phyloP scores from a whole-genome alignment of 2,797 vertebrate genomes.

The Malacoraja senta region DNA sequence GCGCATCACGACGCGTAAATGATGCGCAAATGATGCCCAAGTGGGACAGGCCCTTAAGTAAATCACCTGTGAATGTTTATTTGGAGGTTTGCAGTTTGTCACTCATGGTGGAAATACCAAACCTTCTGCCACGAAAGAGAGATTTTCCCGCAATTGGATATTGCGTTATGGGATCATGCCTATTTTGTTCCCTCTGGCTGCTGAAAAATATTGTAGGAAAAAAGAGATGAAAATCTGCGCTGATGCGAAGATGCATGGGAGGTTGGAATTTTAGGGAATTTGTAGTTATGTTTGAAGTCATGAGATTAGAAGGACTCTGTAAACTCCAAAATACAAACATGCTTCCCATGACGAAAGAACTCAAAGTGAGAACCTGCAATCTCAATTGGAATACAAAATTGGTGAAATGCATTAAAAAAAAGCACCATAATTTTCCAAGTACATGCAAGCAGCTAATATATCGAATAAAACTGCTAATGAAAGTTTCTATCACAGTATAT shows the following conservation, averaged over 20 bases:
- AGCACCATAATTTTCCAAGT: neutral
- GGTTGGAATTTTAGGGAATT: neutral
- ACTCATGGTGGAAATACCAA: too few species aligned
- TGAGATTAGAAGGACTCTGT: neutral
- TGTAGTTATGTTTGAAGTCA: neutral
- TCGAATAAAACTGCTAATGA: neutral
- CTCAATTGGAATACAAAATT: too few species aligned
- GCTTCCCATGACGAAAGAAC: neutral
- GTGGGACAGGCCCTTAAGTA: too few species aligned
- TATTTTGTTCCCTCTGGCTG: neutral
- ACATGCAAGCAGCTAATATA: neutral
- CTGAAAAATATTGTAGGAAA: neutral
- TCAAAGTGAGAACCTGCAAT: too few species aligned
- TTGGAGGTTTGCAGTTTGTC: too few species aligned
- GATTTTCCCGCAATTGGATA: too few species aligned
- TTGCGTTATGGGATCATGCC: too few species aligned
- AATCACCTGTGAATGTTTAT: too few species aligned
- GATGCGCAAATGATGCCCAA: too few species aligned
- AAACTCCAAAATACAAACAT: neutral
- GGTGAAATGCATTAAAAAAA: too few species aligned
- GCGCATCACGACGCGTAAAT: too few species aligned
- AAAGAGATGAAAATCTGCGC: neutral
- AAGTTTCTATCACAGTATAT: neutral
- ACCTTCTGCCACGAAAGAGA: too few species aligned
- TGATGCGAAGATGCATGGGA: neutral